A percentile compares a stretch with the other conserved stretches of the same genome.
Conservation (phyloP, 1,140 invertebrate genomes). For the Psix sp. region DNA sequence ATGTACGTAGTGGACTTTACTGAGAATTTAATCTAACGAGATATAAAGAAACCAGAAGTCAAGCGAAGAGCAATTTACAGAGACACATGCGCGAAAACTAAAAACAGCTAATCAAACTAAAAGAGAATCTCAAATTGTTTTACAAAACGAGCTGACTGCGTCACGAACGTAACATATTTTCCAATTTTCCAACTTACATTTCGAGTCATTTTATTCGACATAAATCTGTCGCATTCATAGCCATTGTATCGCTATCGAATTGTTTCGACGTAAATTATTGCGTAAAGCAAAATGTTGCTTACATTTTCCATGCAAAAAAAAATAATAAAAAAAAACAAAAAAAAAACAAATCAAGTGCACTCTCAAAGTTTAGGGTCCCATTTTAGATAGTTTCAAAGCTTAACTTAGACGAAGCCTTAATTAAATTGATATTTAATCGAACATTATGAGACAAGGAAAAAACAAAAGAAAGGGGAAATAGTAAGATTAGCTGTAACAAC, state of each 20-base stretch:
- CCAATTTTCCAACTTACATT: slow-evolving; percentile 29
- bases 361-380: slow-evolving; percentile 54
- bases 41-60: background rate
- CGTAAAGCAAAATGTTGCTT: slow-evolving; percentile 31
- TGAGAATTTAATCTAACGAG: slow-evolving; percentile 46
- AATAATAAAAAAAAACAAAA: no score
- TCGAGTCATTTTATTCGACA: slow-evolving; percentile 27
- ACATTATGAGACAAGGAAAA: no score
- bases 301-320: slow-evolving; percentile 45
- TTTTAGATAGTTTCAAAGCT: slow-evolving; percentile 59
- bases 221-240: slow-evolving; percentile 42
- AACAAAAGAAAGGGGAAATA: slow-evolving; percentile 18
- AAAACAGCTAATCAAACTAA: slow-evolving; percentile 14
- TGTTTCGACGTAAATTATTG: slow-evolving; percentile 43
- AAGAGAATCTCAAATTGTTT: slow-evolving; percentile 24
- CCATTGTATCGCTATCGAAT: slow-evolving; percentile 48
- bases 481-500: slow-evolving; percentile 5
- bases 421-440: slow-evolving; percentile 52
- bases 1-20: slow-evolving; percentile 56
- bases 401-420: slow-evolving; percentile 58
- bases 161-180: slow-evolving; percentile 25
- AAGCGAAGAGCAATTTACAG: slow-evolving; percentile 24
- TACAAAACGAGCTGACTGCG: slow-evolving; percentile 53
- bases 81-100: slow-evolving; percentile 40
- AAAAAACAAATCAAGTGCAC: slow-evolving; percentile 45